A percentile compares a stretch with the other conserved stretches of the same genome.
phyloP scores from a whole-genome alignment of 2,888 invertebrate genomes.

The Lymantria dispar region DNA sequence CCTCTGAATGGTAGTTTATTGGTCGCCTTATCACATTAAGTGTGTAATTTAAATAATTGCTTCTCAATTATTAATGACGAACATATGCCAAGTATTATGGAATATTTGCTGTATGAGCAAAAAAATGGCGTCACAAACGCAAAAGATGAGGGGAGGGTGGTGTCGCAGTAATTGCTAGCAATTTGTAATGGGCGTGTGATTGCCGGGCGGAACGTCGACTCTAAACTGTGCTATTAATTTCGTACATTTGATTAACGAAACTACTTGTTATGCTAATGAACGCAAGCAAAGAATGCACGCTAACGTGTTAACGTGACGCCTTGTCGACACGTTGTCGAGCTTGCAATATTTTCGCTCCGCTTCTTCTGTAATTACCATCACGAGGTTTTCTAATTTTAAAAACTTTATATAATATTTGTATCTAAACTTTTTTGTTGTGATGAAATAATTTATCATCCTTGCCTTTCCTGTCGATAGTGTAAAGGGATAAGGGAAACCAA shows the following conservation, averaged over 20 bases:
- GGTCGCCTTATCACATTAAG: not conserved
- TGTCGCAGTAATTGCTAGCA: constrained; percentile 75
- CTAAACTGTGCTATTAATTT: constrained; percentile 81
- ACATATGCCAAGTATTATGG: constrained; percentile 45
- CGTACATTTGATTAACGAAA: constrained; percentile 82
- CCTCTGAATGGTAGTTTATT: no score
- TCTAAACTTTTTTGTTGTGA: no score
- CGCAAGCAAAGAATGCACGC: constrained; percentile 78
- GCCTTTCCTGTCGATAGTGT: no score
- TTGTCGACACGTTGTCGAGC: constrained; percentile 76
- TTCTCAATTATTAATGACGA: constrained; percentile 38
- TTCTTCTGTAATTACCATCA: constrained; percentile 60
- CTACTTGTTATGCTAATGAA: constrained; percentile 82
- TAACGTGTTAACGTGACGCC: constrained; percentile 71
- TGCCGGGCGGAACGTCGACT: constrained; percentile 74
- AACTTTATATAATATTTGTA: constrained; percentile 14
- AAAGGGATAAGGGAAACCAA: no score
- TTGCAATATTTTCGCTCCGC: constrained; percentile 71
- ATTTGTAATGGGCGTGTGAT: constrained; percentile 80
- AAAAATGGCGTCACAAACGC: constrained; percentile 53
- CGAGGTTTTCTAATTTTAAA: constrained; percentile 52
- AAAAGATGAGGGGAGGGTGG: constrained; percentile 54
- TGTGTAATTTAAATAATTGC: constrained; percentile 18
- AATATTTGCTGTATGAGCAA: constrained; percentile 49
- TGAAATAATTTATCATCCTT: no score